These are phyloP conservation scores for Cantharis nigra DNA, from an alignment of 2,888 invertebrate species.

Conservation along the genomic window DNA sequence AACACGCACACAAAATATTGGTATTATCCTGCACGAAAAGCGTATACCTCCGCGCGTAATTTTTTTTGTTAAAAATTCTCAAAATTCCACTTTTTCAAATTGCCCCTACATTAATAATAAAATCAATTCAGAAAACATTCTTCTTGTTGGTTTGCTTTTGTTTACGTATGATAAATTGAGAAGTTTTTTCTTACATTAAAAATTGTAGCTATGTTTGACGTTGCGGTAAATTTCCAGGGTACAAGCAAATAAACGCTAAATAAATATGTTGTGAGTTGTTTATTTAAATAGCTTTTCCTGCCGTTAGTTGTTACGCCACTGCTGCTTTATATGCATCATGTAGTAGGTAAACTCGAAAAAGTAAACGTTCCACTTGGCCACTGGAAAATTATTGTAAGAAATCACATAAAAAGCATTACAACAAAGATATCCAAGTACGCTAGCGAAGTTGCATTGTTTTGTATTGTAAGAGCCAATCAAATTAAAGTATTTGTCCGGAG, in stretches of 20 bases:
- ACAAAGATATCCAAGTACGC: too few relatives aligned
- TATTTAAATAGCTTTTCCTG: background rate
- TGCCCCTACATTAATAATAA: background rate
- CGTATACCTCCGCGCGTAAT: background rate
- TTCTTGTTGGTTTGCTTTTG: background rate
- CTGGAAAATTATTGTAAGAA: background rate
- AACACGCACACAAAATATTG: conserved; percentile 8
- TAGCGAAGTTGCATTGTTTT: background rate
- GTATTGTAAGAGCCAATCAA: too few relatives aligned
- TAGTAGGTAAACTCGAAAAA: background rate
- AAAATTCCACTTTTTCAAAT: background rate
- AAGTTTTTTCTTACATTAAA: background rate
- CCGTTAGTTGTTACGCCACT: background rate
- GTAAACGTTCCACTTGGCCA: background rate
- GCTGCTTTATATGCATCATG: background rate
- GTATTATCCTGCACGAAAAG: background rate
- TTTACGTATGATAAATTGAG: background rate
- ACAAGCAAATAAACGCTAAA: background rate
- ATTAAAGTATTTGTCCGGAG: too few relatives aligned
- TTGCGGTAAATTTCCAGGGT: background rate
- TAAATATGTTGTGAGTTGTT: background rate
- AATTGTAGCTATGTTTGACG: background rate
- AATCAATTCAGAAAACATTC: background rate
- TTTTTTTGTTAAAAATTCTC: background rate
- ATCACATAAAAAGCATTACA: background rate